Evolutionary conservation across 1,140 invertebrate species (phyloP), one percentile per base, ranked within the genome.

Genomic region (Glomeris maerens): DNA sequence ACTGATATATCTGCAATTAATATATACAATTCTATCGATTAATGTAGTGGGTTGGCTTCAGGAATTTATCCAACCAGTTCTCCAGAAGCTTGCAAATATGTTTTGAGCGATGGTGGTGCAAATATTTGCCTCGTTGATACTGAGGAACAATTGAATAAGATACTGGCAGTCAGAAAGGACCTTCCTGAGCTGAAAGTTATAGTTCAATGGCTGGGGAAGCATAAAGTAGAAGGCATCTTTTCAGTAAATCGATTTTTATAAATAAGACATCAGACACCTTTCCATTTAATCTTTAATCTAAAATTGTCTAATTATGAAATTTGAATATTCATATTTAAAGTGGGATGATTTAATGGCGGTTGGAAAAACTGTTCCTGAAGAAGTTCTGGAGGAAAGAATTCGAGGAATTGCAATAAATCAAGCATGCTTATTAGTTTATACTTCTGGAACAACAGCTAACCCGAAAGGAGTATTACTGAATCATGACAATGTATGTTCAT

Each of bases 51-150:
- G 45, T 78, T 91, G 55, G 80, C 82, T 31, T 79, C 80, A 31
- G 90, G 91, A 51, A 88, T 94, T 61, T 94, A 95, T 65, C 87
- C 89, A 14, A 94, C 89, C 31, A 94, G 93, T 67, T 80, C 80
- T 17, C 64, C 84, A 0, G 86, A 92, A 50, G 83, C 88, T 0
- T 89, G 85, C 62, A 72, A 76, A 51, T 80, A 86, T 64, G 84
- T 85, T 55, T 72, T 85, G 3, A 65, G 76, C 42, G 76, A 77
- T 51, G 82, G 83, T 47, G 66, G 74, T 52, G 80, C 85, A 3
- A 86, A 92, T 67, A 86, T 95, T 55, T 78, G 85, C 50, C 78
- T 89, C 1, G 85, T 93, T 0, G 87, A 94, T 64, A 87, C 93
- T 70, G 72, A 80, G 47, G 80, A 81, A 57, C 88, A 92, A 64